Evolutionary conservation across 2,113 vertebrate genomes (phyloP).

Genomic region (Seriola dumerili): DNA sequence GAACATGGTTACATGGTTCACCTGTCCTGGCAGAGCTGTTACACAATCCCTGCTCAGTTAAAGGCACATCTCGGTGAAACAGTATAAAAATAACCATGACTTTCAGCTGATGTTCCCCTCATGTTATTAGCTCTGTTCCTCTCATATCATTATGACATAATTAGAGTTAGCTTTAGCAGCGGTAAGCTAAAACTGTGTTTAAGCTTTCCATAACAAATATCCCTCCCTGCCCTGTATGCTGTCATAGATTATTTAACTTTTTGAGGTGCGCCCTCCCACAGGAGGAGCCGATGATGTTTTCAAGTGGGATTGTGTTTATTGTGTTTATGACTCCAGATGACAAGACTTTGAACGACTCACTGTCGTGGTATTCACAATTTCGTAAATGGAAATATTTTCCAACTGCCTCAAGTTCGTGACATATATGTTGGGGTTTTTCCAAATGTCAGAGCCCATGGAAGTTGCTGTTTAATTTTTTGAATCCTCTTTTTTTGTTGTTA

Average conservation of each 20-base stretch:
- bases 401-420: background rate
- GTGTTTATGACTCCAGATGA: background rate
- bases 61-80: conserved; percentile 29
- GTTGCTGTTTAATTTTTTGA: background rate
- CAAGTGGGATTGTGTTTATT: conserved; percentile 3
- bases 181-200: background rate
- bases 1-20: conserved; percentile 71
- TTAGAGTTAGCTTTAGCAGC: background rate
- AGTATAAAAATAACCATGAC: background rate
- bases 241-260: conserved; percentile 8
- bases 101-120: background rate
- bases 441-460: background rate
- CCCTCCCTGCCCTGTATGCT: background rate
- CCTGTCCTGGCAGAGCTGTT: conserved; percentile 69
- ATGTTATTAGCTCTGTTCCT: conserved; percentile 10
- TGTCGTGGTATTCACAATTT: conserved; percentile 1
- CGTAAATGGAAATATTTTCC: conserved; percentile 10
- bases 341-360: conserved; percentile 4
- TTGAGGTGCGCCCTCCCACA: background rate
- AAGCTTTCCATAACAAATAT: background rate
- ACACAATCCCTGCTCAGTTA: conserved; percentile 58
- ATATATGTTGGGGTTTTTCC: background rate
- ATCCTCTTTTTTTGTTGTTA: background rate
- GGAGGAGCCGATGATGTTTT: conserved; percentile 19
- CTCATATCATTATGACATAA: background rate